phyloP scores from a whole-genome alignment of 23 tunicate species.

The Phallusia fumigata region DNA sequence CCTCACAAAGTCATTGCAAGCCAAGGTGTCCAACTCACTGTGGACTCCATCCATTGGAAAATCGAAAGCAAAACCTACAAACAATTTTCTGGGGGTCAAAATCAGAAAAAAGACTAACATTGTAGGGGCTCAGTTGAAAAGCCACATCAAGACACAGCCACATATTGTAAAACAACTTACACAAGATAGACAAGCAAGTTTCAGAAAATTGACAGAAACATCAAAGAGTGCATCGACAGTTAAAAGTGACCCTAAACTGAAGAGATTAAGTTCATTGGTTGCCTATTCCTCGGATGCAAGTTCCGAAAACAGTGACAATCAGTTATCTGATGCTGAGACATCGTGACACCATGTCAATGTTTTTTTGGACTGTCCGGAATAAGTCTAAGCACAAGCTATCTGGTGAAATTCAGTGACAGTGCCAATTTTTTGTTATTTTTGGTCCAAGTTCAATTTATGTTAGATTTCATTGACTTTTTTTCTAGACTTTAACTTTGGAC shows the following conservation, averaged over 20 bases:
- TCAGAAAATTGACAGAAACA: not conserved
- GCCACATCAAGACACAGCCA: conserved; percentile 9
- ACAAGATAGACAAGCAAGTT: not conserved
- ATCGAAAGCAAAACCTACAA: not conserved
- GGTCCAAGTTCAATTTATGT: too few relatives aligned
- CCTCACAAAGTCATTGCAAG: conserved; percentile 12
- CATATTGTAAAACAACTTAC: not conserved
- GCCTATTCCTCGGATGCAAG: conserved; percentile 9
- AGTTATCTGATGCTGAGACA: not conserved
- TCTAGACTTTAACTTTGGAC: too few relatives aligned
- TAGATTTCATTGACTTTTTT: too few relatives aligned
- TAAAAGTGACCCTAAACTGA: not conserved
- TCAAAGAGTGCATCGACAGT: not conserved
- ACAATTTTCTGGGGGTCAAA: conserved; percentile 22
- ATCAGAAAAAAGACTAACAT: conserved; percentile 4
- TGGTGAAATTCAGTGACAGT: too few relatives aligned
- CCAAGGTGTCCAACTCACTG: not conserved
- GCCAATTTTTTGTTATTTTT: too few relatives aligned
- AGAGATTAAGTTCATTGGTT: not conserved
- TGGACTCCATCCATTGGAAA: not conserved
- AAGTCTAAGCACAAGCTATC: too few relatives aligned
- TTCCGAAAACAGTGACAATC: not conserved
- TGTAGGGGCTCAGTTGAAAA: not conserved
- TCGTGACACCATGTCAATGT: not conserved
- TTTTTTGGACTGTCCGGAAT: not conserved